Conservation (phyloP, 2,113 vertebrate species). For the Centropristis striata region DNA sequence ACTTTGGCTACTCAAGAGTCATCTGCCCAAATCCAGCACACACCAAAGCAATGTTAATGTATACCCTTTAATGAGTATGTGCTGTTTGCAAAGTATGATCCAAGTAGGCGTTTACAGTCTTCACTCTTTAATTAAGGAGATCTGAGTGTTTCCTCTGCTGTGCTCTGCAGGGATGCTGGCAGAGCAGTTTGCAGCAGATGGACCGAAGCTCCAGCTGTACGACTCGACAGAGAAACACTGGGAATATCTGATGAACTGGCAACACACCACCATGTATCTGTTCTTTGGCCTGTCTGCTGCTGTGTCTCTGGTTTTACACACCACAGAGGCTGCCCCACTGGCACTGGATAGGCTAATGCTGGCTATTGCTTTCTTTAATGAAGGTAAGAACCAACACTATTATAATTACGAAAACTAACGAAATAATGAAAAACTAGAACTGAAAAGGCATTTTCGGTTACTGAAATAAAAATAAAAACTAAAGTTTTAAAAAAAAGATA, state of each 20-base stretch:
- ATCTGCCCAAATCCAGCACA: neutral
- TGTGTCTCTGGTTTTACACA: constrained; percentile 87
- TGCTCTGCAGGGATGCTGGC: constrained; percentile 89
- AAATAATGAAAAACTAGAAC: too few relatives aligned
- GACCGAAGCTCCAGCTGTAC: constrained; percentile 89
- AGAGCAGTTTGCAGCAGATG: constrained; percentile 89
- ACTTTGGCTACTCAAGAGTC: neutral
- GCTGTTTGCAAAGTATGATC: neutral
- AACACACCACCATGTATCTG: constrained; percentile 96
- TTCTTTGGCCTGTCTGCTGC: constrained; percentile 91
- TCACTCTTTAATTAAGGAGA: neutral
- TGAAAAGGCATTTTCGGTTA: too few relatives aligned
- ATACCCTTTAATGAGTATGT: neutral
- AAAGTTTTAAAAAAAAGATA: too few relatives aligned
- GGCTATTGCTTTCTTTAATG: constrained; percentile 91
- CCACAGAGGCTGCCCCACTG: constrained; percentile 84
- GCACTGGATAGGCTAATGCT: constrained; percentile 91
- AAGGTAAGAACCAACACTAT: constrained; percentile 88
- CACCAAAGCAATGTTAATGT: neutral
- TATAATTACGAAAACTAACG: too few relatives aligned
- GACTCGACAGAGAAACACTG: constrained; percentile 88
- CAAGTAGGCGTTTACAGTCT: neutral
- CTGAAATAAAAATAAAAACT: too few relatives aligned
- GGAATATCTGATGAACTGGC: constrained; percentile 92
- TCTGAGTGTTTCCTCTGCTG: constrained; percentile 6